Conservation (phyloP, 2,113 vertebrate genomes). For the Salminus brasiliensis region DNA sequence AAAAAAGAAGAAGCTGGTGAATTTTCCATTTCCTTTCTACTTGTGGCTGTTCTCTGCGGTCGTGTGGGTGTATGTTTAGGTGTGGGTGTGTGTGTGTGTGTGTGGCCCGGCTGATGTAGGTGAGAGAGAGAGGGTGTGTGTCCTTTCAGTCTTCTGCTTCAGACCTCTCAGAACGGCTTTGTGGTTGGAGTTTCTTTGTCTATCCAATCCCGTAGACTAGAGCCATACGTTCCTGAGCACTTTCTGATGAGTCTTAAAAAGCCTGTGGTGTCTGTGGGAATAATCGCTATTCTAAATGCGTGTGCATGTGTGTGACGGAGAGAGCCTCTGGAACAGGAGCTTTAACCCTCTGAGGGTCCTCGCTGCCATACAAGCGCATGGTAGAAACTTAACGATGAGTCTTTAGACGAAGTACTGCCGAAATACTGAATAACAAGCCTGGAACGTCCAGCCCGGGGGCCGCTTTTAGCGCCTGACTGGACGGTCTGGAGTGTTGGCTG, state of each 20-base stretch:
- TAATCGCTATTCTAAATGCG: slow-evolving; percentile 6
- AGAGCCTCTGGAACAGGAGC: background rate
- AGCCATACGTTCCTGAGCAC: background rate
- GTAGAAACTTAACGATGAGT: too few species aligned
- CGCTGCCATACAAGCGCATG: too few species aligned
- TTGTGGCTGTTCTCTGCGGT: slow-evolving; percentile 21
- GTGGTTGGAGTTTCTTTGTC: slow-evolving; percentile 8
- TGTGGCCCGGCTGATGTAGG: slow-evolving; percentile 42
- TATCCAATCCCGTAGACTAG: background rate
- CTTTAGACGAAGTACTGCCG: too few species aligned
- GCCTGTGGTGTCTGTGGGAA: background rate
- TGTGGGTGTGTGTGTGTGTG: slow-evolving; percentile 52
- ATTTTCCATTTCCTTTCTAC: slow-evolving; percentile 39
- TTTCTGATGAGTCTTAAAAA: slow-evolving; percentile 25
- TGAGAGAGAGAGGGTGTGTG: slow-evolving; percentile 48
- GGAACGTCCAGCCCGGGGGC: background rate
- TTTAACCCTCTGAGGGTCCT: background rate
- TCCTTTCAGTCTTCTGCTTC: slow-evolving; percentile 48
- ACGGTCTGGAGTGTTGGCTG: background rate
- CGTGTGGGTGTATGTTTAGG: slow-evolving; percentile 22
- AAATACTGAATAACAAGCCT: background rate
- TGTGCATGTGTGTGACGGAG: background rate
- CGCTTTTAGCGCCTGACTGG: background rate
- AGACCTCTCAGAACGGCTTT: background rate
- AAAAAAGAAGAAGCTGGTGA: slow-evolving; percentile 36